A percentile compares a stretch with the other conserved stretches of the same genome.
Conservation (phyloP, 1,140 invertebrate genomes). For the Atta cephalotes region DNA sequence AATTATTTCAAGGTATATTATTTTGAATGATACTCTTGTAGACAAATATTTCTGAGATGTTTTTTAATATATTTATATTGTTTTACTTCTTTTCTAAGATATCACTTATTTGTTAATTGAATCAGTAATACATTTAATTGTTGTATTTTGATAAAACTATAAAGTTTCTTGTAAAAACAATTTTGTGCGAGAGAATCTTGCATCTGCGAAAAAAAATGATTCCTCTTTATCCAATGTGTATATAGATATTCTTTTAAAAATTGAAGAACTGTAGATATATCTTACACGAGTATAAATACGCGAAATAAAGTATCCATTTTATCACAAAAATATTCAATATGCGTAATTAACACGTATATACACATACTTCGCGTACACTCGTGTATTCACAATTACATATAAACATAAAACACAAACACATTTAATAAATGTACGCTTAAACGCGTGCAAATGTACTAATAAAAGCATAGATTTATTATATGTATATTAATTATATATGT, state of each 20-base stretch:
- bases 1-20: not conserved
- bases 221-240: constrained; percentile 34
- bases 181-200: constrained; percentile 39
- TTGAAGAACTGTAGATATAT: constrained; percentile 32
- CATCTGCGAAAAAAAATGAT: not conserved
- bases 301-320: constrained; percentile 13
- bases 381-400: constrained; percentile 13
- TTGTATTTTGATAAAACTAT: not conserved
- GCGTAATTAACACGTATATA: not conserved
- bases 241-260: constrained; percentile 42
- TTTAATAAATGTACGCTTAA: constrained; percentile 5
- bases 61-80: not conserved
- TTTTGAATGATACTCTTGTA: not conserved
- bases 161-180: not conserved
- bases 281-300: constrained; percentile 19
- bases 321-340: constrained; percentile 33
- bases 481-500: constrained; percentile 50
- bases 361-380: not conserved
- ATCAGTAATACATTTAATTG: not conserved
- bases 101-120: not conserved
- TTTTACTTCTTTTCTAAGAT: not conserved
- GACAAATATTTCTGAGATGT: not conserved
- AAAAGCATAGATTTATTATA: constrained; percentile 54
- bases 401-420: not conserved
- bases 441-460: constrained; percentile 50